Conservation (phyloP, 2,113 vertebrate species). For the Plectropomus leopardus region DNA sequence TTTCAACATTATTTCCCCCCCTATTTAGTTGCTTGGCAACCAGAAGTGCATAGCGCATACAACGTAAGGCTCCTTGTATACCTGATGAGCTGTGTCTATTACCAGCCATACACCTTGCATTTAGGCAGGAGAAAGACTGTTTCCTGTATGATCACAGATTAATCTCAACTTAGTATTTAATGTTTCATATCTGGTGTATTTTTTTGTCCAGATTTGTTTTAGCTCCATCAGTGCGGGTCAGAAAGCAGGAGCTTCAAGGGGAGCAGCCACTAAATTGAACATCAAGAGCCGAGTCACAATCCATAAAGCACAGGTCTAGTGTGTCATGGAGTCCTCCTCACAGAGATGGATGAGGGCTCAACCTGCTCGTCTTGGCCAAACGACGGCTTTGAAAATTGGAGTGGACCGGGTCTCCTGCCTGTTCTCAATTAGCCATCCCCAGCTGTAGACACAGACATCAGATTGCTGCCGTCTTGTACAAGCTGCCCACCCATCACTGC, state of each 20-base stretch:
- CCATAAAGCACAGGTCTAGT: slow-evolving; percentile 37
- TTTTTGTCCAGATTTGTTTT: slow-evolving; percentile 14
- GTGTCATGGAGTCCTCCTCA: slow-evolving; percentile 40
- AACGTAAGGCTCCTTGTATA: slow-evolving; percentile 30
- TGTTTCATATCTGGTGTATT: background rate
- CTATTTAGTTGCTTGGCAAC: slow-evolving; percentile 78
- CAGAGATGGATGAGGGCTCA: slow-evolving; percentile 52
- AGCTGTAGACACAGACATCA: slow-evolving; percentile 42
- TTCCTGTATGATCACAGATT: background rate
- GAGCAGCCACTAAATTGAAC: slow-evolving; percentile 29
- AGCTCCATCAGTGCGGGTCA: background rate
- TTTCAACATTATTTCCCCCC: slow-evolving; percentile 26
- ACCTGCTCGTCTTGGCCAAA: slow-evolving; percentile 34
- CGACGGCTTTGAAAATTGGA: slow-evolving; percentile 36
- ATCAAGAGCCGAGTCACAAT: slow-evolving; percentile 37
- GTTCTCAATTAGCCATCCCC: slow-evolving; percentile 50
- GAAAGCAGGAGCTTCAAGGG: background rate
- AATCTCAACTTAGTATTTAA: slow-evolving; percentile 1
- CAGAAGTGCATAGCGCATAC: slow-evolving; percentile 32
- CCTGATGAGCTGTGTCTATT: slow-evolving; percentile 22
- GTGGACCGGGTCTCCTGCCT: slow-evolving; percentile 39
- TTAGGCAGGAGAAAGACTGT: background rate
- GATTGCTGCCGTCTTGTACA: slow-evolving; percentile 33
- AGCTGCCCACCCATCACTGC: slow-evolving; percentile 40
- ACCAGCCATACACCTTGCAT: slow-evolving; percentile 4